These are phyloP conservation scores for Magallana angulata DNA, from an alignment of 1,140 invertebrate genomes.

Conservation along the genomic window DNA sequence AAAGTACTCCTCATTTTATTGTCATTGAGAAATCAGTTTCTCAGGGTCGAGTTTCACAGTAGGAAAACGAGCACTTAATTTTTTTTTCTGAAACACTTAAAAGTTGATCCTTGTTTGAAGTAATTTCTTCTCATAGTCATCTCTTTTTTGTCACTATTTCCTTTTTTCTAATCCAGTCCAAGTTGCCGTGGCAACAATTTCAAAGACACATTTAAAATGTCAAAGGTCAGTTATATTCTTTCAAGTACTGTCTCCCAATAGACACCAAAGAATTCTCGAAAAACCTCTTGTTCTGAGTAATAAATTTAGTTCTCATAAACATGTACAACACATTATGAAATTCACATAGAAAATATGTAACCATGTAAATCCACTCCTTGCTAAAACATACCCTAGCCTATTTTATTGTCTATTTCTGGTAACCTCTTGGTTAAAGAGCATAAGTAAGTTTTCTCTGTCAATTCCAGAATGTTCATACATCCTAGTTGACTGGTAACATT, in stretches of 20 bases:
- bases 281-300: neutral
- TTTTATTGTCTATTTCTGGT: neutral
- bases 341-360: conserved; percentile 34
- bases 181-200: conserved; percentile 27
- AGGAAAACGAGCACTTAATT: too few species aligned
- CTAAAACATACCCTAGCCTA: conserved; percentile 19
- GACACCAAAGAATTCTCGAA: neutral
- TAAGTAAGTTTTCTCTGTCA: conserved; percentile 12
- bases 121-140: conserved; percentile 24
- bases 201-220: conserved; percentile 8
- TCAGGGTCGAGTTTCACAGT: too few species aligned
- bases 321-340: conserved; percentile 27
- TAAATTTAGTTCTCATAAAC: conserved; percentile 2
- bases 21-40: too few species aligned
- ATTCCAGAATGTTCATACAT: conserved; percentile 29
- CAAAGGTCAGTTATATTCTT: conserved; percentile 31
- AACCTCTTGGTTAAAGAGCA: neutral
- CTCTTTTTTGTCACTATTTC: neutral
- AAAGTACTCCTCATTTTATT: too few species aligned
- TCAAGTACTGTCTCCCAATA: neutral
- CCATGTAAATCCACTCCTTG: conserved; percentile 24
- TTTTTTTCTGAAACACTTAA: neutral
- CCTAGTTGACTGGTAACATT: conserved; percentile 33
- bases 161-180: conserved; percentile 23
- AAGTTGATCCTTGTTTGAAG: neutral